Conservation (phyloP, 2,888 invertebrate genomes). For the Ophioninae sp. region DNA sequence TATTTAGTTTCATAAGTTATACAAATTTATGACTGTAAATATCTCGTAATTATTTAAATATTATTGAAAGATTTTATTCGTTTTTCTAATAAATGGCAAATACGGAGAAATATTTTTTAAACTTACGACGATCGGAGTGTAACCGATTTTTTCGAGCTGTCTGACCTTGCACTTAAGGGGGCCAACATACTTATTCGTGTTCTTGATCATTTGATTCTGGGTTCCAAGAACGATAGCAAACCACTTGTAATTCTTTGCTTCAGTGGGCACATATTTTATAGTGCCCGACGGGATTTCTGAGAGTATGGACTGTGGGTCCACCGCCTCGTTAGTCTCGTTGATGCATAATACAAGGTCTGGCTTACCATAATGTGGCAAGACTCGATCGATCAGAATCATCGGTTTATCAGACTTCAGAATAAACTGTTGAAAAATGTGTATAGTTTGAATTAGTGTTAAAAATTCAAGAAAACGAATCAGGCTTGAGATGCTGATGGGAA, state of each 20-base stretch:
- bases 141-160: conserved; percentile 84
- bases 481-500: not conserved
- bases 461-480: not conserved
- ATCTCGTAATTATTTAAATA: not conserved
- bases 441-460: not conserved
- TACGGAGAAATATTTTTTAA: conserved; percentile 41
- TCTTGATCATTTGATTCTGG: conserved; percentile 51
- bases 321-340: conserved; percentile 81
- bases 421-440: conserved; percentile 64
- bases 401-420: conserved; percentile 82
- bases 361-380: conserved; percentile 87
- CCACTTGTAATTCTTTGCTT: conserved; percentile 79
- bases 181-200: conserved; percentile 78
- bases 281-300: conserved; percentile 49
- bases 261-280: conserved; percentile 70
- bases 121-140: conserved; percentile 76
- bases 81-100: not conserved
- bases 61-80: not conserved
- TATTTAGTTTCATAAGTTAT: not conserved
- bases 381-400: conserved; percentile 82
- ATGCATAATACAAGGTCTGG: conserved; percentile 86
- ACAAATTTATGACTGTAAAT: not conserved
- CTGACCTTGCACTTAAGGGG: conserved; percentile 84
- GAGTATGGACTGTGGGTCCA: conserved; percentile 74
- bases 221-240: conserved; percentile 83